phyloP scores from a whole-genome alignment of 2,797 vertebrate genomes.

The Tenualosa thibaudeaui region DNA sequence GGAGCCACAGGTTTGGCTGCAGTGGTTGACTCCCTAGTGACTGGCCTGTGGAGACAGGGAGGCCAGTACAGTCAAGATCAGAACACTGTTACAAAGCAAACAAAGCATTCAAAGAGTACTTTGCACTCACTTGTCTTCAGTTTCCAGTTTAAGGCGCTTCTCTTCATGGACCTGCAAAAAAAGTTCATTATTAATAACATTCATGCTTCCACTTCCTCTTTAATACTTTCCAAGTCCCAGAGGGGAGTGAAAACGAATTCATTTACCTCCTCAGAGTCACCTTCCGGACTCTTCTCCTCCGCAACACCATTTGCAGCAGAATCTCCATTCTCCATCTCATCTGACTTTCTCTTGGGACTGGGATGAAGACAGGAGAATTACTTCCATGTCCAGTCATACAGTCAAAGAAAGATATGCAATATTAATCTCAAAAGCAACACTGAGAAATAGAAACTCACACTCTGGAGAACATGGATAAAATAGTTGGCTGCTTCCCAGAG shows the following conservation, averaged over 20 bases:
- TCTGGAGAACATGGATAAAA: constrained; percentile 85
- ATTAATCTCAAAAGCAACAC: neutral
- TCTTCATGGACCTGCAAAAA: constrained; percentile 78
- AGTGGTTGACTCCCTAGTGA: constrained; percentile 67
- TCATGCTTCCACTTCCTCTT: too few species aligned
- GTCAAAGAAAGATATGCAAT: neutral
- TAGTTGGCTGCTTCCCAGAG: constrained; percentile 83
- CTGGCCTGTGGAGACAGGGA: constrained; percentile 59
- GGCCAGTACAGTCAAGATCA: neutral
- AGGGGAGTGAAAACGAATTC: neutral
- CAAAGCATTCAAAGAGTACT: too few species aligned
- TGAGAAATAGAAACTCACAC: constrained; percentile 71
- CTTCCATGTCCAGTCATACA: neutral
- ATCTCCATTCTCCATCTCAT: constrained; percentile 77
- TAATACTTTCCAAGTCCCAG: neutral
- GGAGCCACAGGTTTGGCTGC: constrained; percentile 65
- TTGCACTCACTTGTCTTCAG: constrained; percentile 71
- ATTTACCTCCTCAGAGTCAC: constrained; percentile 64
- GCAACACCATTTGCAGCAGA: constrained; percentile 58
- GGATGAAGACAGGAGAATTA: neutral
- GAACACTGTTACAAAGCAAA: neutral
- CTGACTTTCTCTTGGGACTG: constrained; percentile 86
- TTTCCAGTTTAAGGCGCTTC: constrained; percentile 85
- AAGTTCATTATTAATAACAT: neutral
- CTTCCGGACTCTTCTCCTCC: constrained; percentile 68